Percentiles rank a stretch among this genome's conserved stretches.
phyloP scores from a whole-genome alignment of 2,888 invertebrate species.

The Eupeodes latifasciatus region DNA sequence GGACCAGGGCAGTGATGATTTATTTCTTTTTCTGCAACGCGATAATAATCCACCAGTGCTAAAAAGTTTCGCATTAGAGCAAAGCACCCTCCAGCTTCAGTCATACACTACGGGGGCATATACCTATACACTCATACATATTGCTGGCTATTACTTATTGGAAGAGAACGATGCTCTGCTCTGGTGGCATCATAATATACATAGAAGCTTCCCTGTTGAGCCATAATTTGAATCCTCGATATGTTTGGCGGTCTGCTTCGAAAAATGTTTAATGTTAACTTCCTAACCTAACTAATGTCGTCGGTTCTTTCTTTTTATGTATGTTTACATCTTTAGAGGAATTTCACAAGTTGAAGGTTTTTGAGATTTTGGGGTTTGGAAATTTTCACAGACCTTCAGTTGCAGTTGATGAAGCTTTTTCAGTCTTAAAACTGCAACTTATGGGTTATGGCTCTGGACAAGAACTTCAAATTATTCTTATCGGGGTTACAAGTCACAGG shows the following conservation, averaged over 20 bases:
- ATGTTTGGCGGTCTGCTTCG: slow-evolving; percentile 59
- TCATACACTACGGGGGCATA: background rate
- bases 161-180: background rate
- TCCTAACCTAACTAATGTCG: slow-evolving; percentile 41
- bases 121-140: background rate
- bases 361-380: no score
- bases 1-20: slow-evolving; percentile 70
- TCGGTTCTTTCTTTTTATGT: slow-evolving; percentile 27
- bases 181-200: background rate
- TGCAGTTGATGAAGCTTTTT: no score
- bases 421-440: no score
- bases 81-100: slow-evolving; percentile 37
- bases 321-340: background rate
- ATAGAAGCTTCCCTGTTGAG: slow-evolving; percentile 62
- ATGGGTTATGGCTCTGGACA: no score
- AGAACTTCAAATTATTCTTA: no score
- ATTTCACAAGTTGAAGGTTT: background rate
- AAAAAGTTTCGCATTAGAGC: slow-evolving; percentile 75
- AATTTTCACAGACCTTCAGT: no score
- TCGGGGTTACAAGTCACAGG: no score
- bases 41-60: slow-evolving; percentile 72
- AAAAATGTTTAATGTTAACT: slow-evolving; percentile 70
- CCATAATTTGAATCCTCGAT: slow-evolving; percentile 74
- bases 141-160: slow-evolving; percentile 51
- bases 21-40: slow-evolving; percentile 68